phyloP scores from a whole-genome alignment of 2,113 vertebrate genomes.

The Pituophis catenifer region DNA sequence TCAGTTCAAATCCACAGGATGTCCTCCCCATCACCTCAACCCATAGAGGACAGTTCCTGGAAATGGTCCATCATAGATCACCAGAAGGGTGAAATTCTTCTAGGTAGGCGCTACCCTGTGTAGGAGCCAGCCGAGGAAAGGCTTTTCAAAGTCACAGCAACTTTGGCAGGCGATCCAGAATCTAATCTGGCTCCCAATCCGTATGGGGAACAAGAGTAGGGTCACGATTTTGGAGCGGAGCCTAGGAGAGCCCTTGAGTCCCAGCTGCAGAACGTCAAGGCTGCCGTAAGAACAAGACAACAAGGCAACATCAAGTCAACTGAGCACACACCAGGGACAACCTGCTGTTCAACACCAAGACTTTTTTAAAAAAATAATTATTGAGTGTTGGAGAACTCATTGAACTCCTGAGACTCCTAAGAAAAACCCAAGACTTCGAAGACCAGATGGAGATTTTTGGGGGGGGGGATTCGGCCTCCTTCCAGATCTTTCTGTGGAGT shows the following conservation, averaged over 20 bases:
- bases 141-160: background rate
- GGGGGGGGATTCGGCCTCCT: background rate
- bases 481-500: background rate
- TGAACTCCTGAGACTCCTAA: background rate
- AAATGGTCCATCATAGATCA: background rate
- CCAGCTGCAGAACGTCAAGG: background rate
- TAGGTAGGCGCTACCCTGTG: background rate
- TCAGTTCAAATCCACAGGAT: background rate
- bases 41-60: background rate
- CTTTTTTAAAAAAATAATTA: background rate
- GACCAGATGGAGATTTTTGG: background rate
- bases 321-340: background rate
- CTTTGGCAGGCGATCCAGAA: background rate
- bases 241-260: background rate
- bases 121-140: background rate
- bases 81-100: background rate
- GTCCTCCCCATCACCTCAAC: background rate
- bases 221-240: background rate
- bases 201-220: background rate
- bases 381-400: background rate
- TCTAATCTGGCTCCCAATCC: background rate
- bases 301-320: background rate
- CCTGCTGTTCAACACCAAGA: background rate
- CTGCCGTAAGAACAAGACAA: background rate
- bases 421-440: background rate